Base-by-base conservation (phyloP, 1,140 invertebrate genomes). In the Nylanderia fulva region DNA sequence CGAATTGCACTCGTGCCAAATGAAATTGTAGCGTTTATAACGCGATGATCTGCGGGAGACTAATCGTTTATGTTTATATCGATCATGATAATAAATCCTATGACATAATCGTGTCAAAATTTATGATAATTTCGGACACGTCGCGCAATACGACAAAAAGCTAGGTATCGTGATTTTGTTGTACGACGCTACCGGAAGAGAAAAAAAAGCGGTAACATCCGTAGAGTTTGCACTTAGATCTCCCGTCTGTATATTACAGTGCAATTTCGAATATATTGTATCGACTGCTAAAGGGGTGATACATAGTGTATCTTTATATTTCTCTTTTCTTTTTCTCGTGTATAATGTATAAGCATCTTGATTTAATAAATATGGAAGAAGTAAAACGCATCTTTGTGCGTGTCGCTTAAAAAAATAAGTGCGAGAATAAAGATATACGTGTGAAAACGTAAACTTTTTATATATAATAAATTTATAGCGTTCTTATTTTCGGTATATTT, bases 1-100 rank as follows among this genome's bases (percentile, higher is more conserved):
- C 74, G 68, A 85, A 87, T 88, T 85, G 85, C 88, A 58, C 68
- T 90, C 85, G 88, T 90, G 88, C 88, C 88, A 90, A 90, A 90
- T 89, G 48, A 84, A 89, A 61, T 90, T 75, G 63, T 82, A 77
- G 82, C 79, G 82, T 90, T 88, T 76, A 15, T 33, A 68, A 82
- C 54, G 61, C 27, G 27, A 75, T 79, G 76, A 74, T 66, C 42
- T n/a, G 13, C 24, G 72, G 24, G 36, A 33, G 72, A 84, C n/a
- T 39, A 54, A 77, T 77, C 21, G 83, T 88, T n/a, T n/a, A n/a
- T 63, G 58, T 77, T 61, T 48, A 48, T 58, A 56, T 79, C 61
- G 60, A 74, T 83, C 33, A 60, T 58, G 68, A 61, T 48, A 3
- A 45, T 45, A 48, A 56, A 72, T 72, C 24, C n/a, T 13, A 21